Percentiles rank a stretch among this genome's conserved stretches.
Conservation (phyloP, 1,140 invertebrate species). For the Pinna nobilis region DNA sequence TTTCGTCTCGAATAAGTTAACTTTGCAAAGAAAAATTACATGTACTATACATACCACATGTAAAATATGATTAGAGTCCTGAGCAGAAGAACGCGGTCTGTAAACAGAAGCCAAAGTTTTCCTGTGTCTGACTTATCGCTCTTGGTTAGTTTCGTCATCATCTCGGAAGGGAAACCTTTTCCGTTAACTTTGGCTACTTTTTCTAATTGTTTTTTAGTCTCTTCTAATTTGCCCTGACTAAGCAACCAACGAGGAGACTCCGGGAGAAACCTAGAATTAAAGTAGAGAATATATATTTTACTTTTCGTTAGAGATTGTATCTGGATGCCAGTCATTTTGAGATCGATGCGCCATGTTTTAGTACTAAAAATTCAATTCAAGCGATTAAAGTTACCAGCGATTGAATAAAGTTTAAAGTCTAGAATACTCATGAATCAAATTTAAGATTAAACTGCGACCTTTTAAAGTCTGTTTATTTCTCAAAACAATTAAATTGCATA, state of each 20-base stretch:
- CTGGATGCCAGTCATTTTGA: constrained; percentile 84
- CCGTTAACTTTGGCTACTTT: constrained; percentile 25
- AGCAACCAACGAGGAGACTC: constrained; percentile 50
- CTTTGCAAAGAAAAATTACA: no score
- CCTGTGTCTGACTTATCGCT: constrained; percentile 24
- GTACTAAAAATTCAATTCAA: constrained; percentile 50
- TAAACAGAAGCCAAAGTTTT: constrained; percentile 67
- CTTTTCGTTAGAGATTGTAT: constrained; percentile 78
- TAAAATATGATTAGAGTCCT: constrained; percentile 46
- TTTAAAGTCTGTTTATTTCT: no score
- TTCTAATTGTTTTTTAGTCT: constrained; percentile 25
- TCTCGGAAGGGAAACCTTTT: constrained; percentile 7
- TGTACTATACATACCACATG: constrained; percentile 43
- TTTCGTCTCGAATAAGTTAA: no score
- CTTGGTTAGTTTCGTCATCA: not conserved
- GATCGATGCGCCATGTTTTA: constrained; percentile 80
- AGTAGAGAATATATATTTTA: no score
- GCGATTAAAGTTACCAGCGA: constrained; percentile 52
- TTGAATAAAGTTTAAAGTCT: constrained; percentile 50
- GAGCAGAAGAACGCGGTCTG: constrained; percentile 4
- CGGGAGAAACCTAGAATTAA: constrained; percentile 39
- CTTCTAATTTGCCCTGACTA: constrained; percentile 23
- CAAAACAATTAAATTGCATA: no score
- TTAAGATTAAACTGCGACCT: no score
- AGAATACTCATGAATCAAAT: no score